Conservation (phyloP, 1,140 invertebrate genomes). For the Sminthurides bifidus region DNA sequence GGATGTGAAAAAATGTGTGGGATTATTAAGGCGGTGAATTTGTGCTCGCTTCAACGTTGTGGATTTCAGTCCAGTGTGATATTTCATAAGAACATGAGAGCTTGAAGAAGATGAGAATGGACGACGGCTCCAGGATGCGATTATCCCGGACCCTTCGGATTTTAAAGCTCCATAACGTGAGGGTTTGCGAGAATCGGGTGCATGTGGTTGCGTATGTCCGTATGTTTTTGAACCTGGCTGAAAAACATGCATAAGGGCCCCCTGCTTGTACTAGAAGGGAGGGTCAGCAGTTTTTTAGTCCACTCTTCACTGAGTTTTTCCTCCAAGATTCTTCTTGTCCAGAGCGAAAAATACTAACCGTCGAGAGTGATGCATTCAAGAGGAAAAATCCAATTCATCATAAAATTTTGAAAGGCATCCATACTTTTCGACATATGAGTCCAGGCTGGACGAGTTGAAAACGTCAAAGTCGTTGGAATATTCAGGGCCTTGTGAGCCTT, state of each 20-base stretch:
- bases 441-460: neutral
- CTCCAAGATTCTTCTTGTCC: neutral
- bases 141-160: neutral
- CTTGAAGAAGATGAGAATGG: too few relatives aligned
- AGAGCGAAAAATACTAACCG: neutral
- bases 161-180: neutral
- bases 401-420: constrained; percentile 22
- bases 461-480: too few relatives aligned
- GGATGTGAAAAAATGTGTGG: too few relatives aligned
- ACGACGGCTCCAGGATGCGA: neutral
- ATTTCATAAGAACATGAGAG: too few relatives aligned
- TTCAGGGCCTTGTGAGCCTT: too few relatives aligned
- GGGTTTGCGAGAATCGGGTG: constrained; percentile 4
- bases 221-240: too few relatives aligned
- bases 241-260: too few relatives aligned
- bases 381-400: constrained; percentile 24
- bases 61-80: too few relatives aligned
- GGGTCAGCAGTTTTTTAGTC: constrained; percentile 24
- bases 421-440: neutral
- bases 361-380: constrained; percentile 3
- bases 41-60: too few relatives aligned
- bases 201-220: too few relatives aligned
- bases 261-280: constrained; percentile 11
- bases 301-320: constrained; percentile 8
- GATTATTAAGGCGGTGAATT: too few relatives aligned